Evolutionary conservation across 35 echinoderm and acorn worm genomes (phyloP), one percentile per base, ranked within the genome.

Genomic region (Eucidaris tribuloides): DNA sequence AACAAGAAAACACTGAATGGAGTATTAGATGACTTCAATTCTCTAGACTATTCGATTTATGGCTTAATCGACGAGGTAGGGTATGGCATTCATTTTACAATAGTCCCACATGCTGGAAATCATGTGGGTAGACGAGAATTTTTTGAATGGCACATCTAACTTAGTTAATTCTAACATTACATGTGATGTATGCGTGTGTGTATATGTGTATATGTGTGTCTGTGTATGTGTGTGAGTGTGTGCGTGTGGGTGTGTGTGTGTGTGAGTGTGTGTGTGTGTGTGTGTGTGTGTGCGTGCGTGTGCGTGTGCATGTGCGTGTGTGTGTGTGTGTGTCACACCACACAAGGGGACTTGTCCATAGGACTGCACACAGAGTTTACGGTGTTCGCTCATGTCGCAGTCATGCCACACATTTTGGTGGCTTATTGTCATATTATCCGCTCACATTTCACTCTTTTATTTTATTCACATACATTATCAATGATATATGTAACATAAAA

Each of bases 1-100:
- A 52, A 38, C 46, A 52, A 58, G 28, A 77, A 87, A 40, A 74
- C 55, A 27, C 74, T 87, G 3, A 87, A 87, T 60, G 39, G 45
- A 32, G 37, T 87, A 3, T 61, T 87, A 30, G 84, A 87, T 87
- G 84, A 87, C 32, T 79, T 87, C 13, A 87, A 87, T 35, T 87
- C 84, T 43, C 71, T 87, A 38, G 84, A 77, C 34, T 87, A 87
- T 37, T 78, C 84, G 14, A 77, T 87, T 4, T 25, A 62, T 42
- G 84, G 72, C 14, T 60, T 87, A 40, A 74, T 87, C 23, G 84
- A 87, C 22, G 71, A 87, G 71, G 84, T 87, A 85, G 76, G 17
- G 31, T 9, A 66, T 9, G 7, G 62, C 32, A 33, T 52, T n/a
- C n/a, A 11, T 52, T 11, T 52, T 52, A 52, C 9, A 11, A 52